Evolutionary conservation across 2,797 vertebrate species (phyloP).

Genomic region (Uromys caudimaculatus): DNA sequence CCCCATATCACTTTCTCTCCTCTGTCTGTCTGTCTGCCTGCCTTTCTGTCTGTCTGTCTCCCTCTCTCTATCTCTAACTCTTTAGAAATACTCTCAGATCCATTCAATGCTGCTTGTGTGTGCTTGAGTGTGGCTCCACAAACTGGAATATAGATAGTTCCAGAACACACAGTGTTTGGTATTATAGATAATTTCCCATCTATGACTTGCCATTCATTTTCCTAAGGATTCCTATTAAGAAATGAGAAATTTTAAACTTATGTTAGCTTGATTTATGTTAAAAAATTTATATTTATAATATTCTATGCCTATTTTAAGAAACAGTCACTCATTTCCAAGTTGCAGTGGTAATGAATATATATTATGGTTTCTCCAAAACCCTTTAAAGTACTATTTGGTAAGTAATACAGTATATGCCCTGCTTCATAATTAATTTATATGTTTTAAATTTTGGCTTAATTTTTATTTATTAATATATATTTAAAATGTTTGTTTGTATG

Average conservation of each 20-base stretch:
- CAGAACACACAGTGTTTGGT: background rate
- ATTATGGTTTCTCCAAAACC: background rate
- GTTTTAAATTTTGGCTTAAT: background rate
- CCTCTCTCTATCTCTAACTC: background rate
- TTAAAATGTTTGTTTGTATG: background rate
- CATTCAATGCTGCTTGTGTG: background rate
- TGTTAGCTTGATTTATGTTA: background rate
- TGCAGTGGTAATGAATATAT: background rate
- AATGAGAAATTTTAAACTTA: background rate
- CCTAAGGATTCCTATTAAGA: background rate
- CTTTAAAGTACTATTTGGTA: background rate
- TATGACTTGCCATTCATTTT: background rate
- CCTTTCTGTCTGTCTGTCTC: background rate
- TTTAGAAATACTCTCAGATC: background rate
- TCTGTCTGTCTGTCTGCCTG: background rate
- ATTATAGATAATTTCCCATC: background rate
- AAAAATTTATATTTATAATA: background rate
- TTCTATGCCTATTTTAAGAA: background rate
- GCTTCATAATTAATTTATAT: background rate
- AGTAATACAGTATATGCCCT: background rate
- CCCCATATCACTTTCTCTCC: background rate
- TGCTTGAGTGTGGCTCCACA: background rate
- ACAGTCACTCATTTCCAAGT: background rate
- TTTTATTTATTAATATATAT: background rate
- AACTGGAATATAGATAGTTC: background rate